phyloP scores from a whole-genome alignment of 2,113 vertebrate species.

The Noturus placidus region DNA sequence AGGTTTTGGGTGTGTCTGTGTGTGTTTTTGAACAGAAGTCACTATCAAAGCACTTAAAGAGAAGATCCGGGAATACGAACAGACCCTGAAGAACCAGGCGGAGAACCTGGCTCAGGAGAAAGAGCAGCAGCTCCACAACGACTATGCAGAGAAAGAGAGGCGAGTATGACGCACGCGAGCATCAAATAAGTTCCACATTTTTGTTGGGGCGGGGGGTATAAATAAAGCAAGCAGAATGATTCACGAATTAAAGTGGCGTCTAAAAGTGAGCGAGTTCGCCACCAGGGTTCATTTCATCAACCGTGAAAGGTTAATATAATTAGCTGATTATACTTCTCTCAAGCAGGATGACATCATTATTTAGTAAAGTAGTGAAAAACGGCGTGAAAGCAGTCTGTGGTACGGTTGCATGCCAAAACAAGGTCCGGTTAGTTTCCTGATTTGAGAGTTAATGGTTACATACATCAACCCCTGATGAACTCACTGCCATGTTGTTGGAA shows the following conservation, averaged over 20 bases:
- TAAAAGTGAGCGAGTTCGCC: not conserved
- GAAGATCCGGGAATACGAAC: slow-evolving; percentile 97
- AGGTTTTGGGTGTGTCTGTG: slow-evolving; percentile 68
- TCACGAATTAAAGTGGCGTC: not conserved
- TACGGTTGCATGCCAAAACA: not conserved
- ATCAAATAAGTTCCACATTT: not conserved
- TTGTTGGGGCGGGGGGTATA: too few relatives aligned
- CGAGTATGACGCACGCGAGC: slow-evolving; percentile 46
- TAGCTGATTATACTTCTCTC: not conserved
- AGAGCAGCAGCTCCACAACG: slow-evolving; percentile 93
- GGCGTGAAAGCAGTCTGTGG: not conserved
- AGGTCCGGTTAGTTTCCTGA: not conserved
- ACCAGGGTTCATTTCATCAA: not conserved
- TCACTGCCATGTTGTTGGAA: too few relatives aligned
- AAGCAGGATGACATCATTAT: not conserved
- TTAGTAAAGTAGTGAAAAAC: not conserved
- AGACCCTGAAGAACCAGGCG: slow-evolving; percentile 93
- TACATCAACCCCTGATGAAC: too few relatives aligned
- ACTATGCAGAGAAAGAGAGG: slow-evolving; percentile 97
- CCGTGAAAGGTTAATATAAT: not conserved
- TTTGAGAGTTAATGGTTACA: not conserved
- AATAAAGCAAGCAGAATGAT: not conserved
- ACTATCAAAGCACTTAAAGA: slow-evolving; percentile 99
- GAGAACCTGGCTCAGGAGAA: slow-evolving; percentile 95
- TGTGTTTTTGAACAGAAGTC: slow-evolving; percentile 81